phyloP scores from a whole-genome alignment of 53 echinoderm and acorn worm species.

The Stichopus horrens region DNA sequence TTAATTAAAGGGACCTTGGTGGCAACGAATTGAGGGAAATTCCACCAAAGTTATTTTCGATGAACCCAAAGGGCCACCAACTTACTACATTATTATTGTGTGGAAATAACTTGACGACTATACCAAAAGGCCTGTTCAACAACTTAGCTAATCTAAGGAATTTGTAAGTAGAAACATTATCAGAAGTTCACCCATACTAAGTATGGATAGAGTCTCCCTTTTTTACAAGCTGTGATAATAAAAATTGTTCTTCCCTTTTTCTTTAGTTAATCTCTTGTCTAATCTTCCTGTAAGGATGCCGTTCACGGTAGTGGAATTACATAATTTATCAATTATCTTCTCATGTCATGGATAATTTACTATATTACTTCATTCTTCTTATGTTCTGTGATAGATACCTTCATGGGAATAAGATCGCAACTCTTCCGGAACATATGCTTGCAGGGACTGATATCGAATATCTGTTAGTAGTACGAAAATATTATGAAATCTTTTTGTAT shows the following conservation, averaged over 20 bases:
- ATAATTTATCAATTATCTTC: too few relatives aligned
- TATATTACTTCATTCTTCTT: too few relatives aligned
- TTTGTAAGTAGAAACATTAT: not conserved
- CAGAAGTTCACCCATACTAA: not conserved
- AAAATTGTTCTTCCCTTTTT: too few relatives aligned
- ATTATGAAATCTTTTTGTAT: not conserved
- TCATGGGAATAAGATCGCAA: not conserved
- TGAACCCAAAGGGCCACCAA: not conserved
- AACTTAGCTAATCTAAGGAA: not conserved
- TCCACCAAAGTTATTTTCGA: not conserved
- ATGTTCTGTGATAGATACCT: not conserved
- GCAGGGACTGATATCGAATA: not conserved
- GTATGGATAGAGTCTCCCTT: not conserved
- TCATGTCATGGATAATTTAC: too few relatives aligned
- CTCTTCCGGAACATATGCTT: not conserved
- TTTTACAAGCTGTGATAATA: too few relatives aligned
- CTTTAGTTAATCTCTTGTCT: too few relatives aligned
- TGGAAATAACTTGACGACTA: not conserved
- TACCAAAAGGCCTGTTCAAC: not conserved
- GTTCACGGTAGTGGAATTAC: too few relatives aligned
- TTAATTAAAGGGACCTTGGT: not conserved
- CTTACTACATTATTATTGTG: not conserved
- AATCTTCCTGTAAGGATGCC: too few relatives aligned
- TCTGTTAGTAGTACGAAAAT: not conserved
- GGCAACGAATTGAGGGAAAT: constrained; percentile 2